Evolutionary conservation across 2,797 vertebrate genomes (phyloP).

Genomic region (Lagorchestes hirsutus): DNA sequence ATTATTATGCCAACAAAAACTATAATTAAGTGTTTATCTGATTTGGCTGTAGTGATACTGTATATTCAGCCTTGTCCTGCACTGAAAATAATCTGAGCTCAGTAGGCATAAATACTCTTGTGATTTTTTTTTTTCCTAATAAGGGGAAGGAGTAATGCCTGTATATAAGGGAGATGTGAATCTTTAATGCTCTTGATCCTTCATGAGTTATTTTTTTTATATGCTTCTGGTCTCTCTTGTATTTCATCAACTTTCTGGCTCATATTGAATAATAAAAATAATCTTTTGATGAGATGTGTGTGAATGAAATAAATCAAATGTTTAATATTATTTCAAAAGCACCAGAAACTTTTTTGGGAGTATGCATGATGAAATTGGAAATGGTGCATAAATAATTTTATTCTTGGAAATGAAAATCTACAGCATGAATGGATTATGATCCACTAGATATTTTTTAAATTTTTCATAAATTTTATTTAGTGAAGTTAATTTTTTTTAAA

Average conservation of each 20-base stretch:
- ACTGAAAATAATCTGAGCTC: constrained; percentile 64
- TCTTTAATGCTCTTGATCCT: constrained; percentile 56
- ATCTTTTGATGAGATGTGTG: constrained; percentile 65
- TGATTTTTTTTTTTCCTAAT: neutral
- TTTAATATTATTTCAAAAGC: constrained; percentile 56
- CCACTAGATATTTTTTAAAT: constrained; percentile 62
- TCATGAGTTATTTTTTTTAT: constrained; percentile 55
- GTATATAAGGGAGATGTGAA: constrained; percentile 49
- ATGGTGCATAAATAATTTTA: constrained; percentile 41
- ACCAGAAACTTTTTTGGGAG: constrained; percentile 46
- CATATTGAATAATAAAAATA: constrained; percentile 62
- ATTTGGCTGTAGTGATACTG: constrained; percentile 27
- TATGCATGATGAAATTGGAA: constrained; percentile 62
- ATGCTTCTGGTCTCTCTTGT: constrained; percentile 62
- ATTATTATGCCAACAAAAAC: constrained; percentile 41
- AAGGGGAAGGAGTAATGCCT: constrained; percentile 2
- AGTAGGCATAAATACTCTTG: constrained; percentile 24
- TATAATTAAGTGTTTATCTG: constrained; percentile 62
- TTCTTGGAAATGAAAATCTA: constrained; percentile 58
- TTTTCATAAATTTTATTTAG: constrained; percentile 34
- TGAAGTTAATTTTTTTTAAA: constrained; percentile 39
- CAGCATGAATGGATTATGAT: constrained; percentile 56
- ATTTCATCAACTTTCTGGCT: constrained; percentile 49
- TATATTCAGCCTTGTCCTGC: constrained; percentile 53
- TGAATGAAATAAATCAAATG: constrained; percentile 61